phyloP scores from a whole-genome alignment of 2,113 vertebrate species.

The Cromileptes altivelis region DNA sequence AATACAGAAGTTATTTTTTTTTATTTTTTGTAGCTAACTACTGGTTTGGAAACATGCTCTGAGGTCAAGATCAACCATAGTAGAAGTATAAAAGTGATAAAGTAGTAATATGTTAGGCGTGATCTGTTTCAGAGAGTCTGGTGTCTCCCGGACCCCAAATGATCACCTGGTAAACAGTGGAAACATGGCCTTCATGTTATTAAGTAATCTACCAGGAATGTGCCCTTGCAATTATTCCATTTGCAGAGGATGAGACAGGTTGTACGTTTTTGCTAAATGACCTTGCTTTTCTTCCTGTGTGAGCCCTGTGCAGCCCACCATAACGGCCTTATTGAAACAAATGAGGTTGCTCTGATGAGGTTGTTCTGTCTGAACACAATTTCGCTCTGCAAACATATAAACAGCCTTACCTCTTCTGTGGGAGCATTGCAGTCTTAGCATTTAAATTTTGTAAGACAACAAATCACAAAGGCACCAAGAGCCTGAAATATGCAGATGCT shows the following conservation, averaged over 20 bases:
- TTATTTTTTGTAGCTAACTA: neutral
- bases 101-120: no score
- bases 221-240: neutral
- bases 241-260: neutral
- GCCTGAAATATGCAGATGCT: conserved; percentile 12
- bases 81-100: neutral
- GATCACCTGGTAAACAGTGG: neutral
- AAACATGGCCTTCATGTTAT: neutral
- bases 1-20: neutral
- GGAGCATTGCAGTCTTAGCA: neutral
- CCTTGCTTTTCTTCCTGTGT: neutral
- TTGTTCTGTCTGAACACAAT: neutral
- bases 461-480: conserved; percentile 7
- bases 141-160: neutral
- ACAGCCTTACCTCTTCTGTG: neutral
- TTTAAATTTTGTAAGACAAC: conserved; percentile 13
- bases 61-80: neutral
- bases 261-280: neutral
- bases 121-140: neutral
- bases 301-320: neutral
- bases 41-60: neutral
- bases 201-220: neutral
- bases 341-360: neutral
- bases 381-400: neutral
- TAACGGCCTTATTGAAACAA: neutral